Conservation (phyloP, 2,113 vertebrate genomes). For the Nanorana parkeri region DNA sequence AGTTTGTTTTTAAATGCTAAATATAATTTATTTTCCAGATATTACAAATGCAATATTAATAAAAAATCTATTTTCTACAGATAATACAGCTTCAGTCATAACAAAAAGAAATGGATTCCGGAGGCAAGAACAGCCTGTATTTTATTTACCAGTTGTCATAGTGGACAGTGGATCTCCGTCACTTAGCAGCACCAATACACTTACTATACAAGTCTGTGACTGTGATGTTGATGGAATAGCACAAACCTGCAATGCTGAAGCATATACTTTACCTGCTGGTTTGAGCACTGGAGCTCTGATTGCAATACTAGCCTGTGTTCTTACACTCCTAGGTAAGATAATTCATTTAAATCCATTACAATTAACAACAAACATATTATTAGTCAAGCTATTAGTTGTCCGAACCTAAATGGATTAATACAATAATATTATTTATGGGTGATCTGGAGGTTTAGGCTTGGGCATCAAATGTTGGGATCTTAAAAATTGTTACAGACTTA, state of each 20-base stretch:
- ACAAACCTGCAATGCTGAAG: conserved; percentile 89
- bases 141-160: conserved; percentile 90
- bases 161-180: conserved; percentile 91
- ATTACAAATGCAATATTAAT: neutral
- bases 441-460: too few relatives aligned
- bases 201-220: conserved; percentile 91
- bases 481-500: too few relatives aligned
- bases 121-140: conserved; percentile 87
- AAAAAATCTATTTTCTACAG: conserved; percentile 69
- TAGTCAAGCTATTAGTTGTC: too few relatives aligned
- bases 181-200: conserved; percentile 94
- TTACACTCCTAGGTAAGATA: conserved; percentile 88
- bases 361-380: too few relatives aligned
- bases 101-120: conserved; percentile 87
- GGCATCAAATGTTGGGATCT: too few relatives aligned
- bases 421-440: too few relatives aligned
- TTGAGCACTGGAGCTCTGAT: conserved; percentile 93
- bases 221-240: conserved; percentile 86
- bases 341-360: too few relatives aligned
- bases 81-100: conserved; percentile 91
- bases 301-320: conserved; percentile 91
- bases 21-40: too few relatives aligned
- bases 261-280: conserved; percentile 85
- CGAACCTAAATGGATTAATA: too few relatives aligned
- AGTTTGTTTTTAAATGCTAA: neutral